Base-by-base conservation (phyloP, 1,140 invertebrate species). In the Phymorhynchus buccinoides region DNA sequence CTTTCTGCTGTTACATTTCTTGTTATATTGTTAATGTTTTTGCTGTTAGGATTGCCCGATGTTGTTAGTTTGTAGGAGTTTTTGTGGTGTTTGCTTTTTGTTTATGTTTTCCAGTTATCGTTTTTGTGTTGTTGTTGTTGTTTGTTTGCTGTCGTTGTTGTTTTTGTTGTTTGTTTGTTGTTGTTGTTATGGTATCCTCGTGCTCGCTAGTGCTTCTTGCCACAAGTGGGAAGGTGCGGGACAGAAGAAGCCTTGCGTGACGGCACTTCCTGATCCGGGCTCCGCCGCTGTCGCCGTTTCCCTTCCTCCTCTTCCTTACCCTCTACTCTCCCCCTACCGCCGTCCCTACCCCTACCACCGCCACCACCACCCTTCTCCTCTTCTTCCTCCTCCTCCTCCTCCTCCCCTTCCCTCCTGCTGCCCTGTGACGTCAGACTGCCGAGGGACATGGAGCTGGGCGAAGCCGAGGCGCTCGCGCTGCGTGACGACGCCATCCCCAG, bases 281-380 rank as follows among this genome's bases (percentile, higher is more conserved):
- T 52, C 27, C 62, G 62, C 27, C 44, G 62, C 62, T 68, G 7
- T 48, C 44, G 4, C 27, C 32, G 9, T 32, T 27, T 32, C 27
- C 66, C 66, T 68, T 27, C 32, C 27, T 68, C 66, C 7, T 68
- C 66, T 32, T 68, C 66, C 27, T 27, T 7, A 7, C n/a, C 27
- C 27, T n/a, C 66, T 68, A 6, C n/a, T 71, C 35, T 39, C 16
- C 73, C 37, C 42, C 73, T 39, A 41, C 41, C n/a, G 48, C 77
- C 77, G 16, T 35, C 37, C 75, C 75, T 32, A 22, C n/a, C 75
- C 32, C 77, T 14, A 52, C 77, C 77, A 52, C 77, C 44, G 77
- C n/a, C n/a, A n/a, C n/a, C n/a, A n/a, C n/a, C n/a, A 79, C 77
- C 44, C 32, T n/a, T 42, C 75, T 4, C 37, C 35, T 30, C 75